phyloP scores from a whole-genome alignment of 2,888 invertebrate genomes.

The Nomada fucata region DNA sequence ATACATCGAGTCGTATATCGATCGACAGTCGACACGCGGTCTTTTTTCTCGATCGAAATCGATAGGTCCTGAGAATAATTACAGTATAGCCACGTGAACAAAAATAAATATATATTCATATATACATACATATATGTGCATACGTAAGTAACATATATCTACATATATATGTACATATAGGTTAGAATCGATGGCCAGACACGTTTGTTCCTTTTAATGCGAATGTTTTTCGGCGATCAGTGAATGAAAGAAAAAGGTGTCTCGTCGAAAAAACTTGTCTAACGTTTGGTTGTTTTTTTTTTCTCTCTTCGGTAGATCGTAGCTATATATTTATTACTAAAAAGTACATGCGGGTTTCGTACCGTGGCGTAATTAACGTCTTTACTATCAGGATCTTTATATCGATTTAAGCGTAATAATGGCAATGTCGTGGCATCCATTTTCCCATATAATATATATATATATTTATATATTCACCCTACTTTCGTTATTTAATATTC shows the following conservation, averaged over 20 bases:
- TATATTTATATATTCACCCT: not conserved
- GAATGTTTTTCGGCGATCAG: not conserved
- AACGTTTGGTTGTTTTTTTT: not conserved
- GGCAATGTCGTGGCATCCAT: slow-evolving; percentile 68
- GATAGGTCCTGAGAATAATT: slow-evolving; percentile 69
- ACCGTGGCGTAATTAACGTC: slow-evolving; percentile 62
- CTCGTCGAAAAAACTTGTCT: slow-evolving; percentile 34
- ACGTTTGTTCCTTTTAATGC: not conserved
- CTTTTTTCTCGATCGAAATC: slow-evolving; percentile 52
- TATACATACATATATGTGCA: too few species aligned
- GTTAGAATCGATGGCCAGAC: not conserved
- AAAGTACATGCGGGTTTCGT: slow-evolving; percentile 59
- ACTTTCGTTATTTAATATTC: slow-evolving; percentile 9
- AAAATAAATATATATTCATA: not conserved
- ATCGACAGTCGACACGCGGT: slow-evolving; percentile 16
- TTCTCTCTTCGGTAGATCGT: slow-evolving; percentile 37
- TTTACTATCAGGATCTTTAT: slow-evolving; percentile 66
- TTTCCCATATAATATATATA: not conserved
- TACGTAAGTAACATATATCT: too few species aligned
- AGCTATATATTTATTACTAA: slow-evolving; percentile 63
- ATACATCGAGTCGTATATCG: slow-evolving; percentile 23
- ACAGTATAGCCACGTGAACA: slow-evolving; percentile 53
- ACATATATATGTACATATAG: too few species aligned
- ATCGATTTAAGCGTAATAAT: slow-evolving; percentile 72
- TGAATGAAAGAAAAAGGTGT: slow-evolving; percentile 12